A percentile compares a stretch with the other conserved stretches of the same genome.
phyloP scores from a whole-genome alignment of 92 coral and sea anemone genomes.

The Bergia puertoricense region DNA sequence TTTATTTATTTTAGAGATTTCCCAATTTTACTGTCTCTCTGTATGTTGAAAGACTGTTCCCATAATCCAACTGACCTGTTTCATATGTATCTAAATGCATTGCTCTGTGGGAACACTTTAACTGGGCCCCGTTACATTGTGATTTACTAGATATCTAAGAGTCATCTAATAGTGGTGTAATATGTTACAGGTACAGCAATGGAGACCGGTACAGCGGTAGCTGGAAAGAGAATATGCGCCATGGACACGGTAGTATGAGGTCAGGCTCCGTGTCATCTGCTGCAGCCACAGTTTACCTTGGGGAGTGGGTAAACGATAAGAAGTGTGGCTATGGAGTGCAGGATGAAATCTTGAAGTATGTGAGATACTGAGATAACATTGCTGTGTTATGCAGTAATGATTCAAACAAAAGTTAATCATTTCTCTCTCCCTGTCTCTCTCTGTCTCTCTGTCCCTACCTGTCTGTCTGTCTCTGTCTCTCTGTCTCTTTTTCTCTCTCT shows the following conservation, averaged over 20 bases:
- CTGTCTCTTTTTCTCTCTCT: too few relatives aligned
- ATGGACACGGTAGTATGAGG: conserved; percentile 91
- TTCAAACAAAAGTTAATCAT: not conserved
- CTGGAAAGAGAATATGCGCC: conserved; percentile 80
- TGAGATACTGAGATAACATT: not conserved
- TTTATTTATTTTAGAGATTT: too few relatives aligned
- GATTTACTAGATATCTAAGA: too few relatives aligned
- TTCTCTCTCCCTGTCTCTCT: not conserved
- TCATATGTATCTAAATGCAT: not conserved
- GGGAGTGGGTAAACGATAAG: conserved; percentile 87
- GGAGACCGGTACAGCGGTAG: conserved; percentile 81
- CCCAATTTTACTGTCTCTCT: too few relatives aligned
- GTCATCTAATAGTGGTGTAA: too few relatives aligned
- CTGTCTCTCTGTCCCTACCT: not conserved
- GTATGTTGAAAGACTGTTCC: too few relatives aligned
- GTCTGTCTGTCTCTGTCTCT: not conserved
- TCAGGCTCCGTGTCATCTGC: conserved; percentile 89
- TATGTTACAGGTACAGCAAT: conserved; percentile 61
- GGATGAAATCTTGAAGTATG: conserved; percentile 89
- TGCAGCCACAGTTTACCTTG: conserved; percentile 89
- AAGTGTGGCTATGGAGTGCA: conserved; percentile 91
- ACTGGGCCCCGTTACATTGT: too few relatives aligned
- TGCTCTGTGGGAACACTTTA: too few relatives aligned
- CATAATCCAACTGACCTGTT: not conserved
- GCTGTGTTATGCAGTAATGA: not conserved